Evolutionary conservation across 2,888 invertebrate genomes (phyloP).

Genomic region (Automeris io): DNA sequence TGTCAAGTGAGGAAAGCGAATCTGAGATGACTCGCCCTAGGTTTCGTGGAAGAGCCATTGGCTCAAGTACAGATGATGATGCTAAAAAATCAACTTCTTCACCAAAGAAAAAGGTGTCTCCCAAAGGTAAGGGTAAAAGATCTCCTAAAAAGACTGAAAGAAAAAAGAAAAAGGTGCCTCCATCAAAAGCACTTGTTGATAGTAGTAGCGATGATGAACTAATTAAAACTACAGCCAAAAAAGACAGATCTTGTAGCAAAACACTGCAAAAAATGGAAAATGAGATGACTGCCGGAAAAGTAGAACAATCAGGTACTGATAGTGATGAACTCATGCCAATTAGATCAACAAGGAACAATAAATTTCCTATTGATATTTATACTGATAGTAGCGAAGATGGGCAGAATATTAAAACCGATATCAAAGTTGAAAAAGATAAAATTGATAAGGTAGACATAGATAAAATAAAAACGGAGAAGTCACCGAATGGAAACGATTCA

Average conservation of each 20-base stretch:
- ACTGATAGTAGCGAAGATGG: conserved; percentile 86
- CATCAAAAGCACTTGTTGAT: conserved; percentile 69
- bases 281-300: conserved; percentile 79
- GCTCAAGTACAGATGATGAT: conserved; percentile 79
- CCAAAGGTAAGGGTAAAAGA: conserved; percentile 57
- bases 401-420: conserved; percentile 43
- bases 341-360: conserved; percentile 72
- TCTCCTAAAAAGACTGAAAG: conserved; percentile 63
- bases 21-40: conserved; percentile 48
- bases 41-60: conserved; percentile 54
- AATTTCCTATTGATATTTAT: conserved; percentile 85
- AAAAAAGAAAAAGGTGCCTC: conserved; percentile 69
- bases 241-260: conserved; percentile 69
- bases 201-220: conserved; percentile 80
- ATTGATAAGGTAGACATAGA: conserved; percentile 65
- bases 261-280: conserved; percentile 84
- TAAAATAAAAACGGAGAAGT: conserved; percentile 77
- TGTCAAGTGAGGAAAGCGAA: conserved; percentile 71
- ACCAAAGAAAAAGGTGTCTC: conserved; percentile 68
- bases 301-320: conserved; percentile 80
- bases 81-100: conserved; percentile 54
- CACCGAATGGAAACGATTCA: conserved; percentile 81
- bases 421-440: conserved; percentile 69
- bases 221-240: conserved; percentile 54
- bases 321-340: conserved; percentile 87